Conservation (phyloP, 2,113 vertebrate genomes). For the Salvelinus alpinus region DNA sequence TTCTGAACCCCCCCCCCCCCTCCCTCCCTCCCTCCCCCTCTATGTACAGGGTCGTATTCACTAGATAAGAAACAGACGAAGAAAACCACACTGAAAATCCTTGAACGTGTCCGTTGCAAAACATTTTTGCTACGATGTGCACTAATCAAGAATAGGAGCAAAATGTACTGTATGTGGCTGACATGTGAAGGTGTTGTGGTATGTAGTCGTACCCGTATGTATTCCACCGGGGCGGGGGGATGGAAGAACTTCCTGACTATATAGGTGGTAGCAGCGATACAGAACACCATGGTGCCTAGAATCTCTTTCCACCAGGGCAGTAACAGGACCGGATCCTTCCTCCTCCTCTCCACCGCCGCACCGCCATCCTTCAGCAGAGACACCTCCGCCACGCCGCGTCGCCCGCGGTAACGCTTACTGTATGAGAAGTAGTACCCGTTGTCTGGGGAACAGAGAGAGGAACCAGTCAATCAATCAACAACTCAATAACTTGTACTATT, state of each 20-base stretch:
- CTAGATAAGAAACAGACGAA: too few species aligned
- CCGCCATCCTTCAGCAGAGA: constrained; percentile 75
- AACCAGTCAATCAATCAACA: neutral
- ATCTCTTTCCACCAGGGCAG: constrained; percentile 99
- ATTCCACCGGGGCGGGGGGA: constrained; percentile 76
- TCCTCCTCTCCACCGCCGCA: constrained; percentile 72
- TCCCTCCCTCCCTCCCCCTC: too few species aligned
- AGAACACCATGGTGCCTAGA: constrained; percentile 90
- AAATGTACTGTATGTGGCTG: too few species aligned
- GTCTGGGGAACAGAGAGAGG: constrained; percentile 69
- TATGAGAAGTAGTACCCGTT: constrained; percentile 95
- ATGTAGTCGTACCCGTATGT: constrained; percentile 79
- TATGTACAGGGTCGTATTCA: too few species aligned
- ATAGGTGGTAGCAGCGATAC: constrained; percentile 90
- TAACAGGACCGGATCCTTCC: constrained; percentile 91
- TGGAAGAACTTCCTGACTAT: constrained; percentile 95
- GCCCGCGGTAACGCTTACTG: constrained; percentile 83
- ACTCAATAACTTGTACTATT: too few species aligned
- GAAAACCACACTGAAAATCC: too few species aligned
- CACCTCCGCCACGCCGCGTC: constrained; percentile 78
- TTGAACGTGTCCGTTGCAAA: too few species aligned
- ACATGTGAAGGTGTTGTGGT: too few species aligned
- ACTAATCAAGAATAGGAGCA: too few species aligned
- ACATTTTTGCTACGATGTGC: too few species aligned
- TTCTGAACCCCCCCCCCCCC: too few species aligned